These are phyloP conservation scores for Trichosurus vulpecula DNA, from an alignment of 2,797 vertebrate genomes.

Conservation along the genomic window DNA sequence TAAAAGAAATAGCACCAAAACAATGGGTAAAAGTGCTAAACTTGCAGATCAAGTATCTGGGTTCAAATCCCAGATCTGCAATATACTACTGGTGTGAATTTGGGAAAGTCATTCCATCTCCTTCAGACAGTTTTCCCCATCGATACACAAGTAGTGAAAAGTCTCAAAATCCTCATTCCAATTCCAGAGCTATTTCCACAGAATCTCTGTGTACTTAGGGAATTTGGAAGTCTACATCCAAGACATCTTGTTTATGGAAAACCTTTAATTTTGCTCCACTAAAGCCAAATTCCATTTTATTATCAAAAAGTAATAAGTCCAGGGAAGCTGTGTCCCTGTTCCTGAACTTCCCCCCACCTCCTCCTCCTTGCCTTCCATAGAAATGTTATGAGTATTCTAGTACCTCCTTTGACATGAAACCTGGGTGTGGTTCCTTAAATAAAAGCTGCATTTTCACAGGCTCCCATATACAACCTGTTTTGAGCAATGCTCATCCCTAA, in stretches of 20 bases:
- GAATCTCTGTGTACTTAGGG: background rate
- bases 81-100: background rate
- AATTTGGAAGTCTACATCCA: background rate
- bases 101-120: background rate
- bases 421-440: background rate
- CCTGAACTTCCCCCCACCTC: background rate
- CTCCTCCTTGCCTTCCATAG: background rate
- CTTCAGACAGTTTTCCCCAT: background rate
- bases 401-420: background rate
- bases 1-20: background rate
- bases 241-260: background rate
- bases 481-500: background rate
- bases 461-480: background rate
- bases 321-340: background rate
- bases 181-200: background rate
- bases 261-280: too few relatives aligned
- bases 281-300: background rate
- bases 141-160: background rate
- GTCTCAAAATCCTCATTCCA: background rate
- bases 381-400: background rate
- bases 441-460: conserved; percentile 2
- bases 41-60: background rate
- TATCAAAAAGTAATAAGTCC: background rate
- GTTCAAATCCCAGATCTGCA: background rate
- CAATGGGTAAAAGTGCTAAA: background rate